phyloP scores from a whole-genome alignment of 2,888 invertebrate genomes.

The Seira sanloemensis region DNA sequence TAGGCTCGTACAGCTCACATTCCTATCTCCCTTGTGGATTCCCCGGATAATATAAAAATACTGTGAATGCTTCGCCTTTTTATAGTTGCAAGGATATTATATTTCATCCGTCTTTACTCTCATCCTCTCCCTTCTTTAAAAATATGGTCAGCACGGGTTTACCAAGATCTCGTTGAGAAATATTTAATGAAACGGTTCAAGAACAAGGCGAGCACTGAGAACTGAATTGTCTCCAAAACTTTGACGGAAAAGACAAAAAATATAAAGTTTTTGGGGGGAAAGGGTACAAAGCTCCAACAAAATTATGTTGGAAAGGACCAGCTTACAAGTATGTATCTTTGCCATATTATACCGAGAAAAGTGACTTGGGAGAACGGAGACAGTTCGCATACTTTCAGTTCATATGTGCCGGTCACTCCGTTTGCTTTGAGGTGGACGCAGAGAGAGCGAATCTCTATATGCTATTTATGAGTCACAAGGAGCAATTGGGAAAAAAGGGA shows the following conservation, averaged over 20 bases:
- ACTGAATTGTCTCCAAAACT: conserved; percentile 18
- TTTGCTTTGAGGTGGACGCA: background rate
- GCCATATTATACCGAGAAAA: background rate
- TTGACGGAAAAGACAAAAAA: background rate
- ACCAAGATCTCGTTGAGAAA: conserved; percentile 29
- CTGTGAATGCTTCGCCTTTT: conserved; percentile 13
- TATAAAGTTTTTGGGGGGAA: background rate
- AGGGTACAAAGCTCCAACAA: background rate
- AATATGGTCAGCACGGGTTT: background rate
- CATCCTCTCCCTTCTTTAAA: background rate
- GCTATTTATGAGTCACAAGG: conserved; percentile 41
- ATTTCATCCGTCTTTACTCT: background rate
- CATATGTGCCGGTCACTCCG: background rate
- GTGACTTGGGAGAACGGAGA: background rate
- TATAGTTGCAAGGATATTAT: background rate
- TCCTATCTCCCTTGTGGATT: conserved; percentile 47
- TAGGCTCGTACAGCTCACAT: conserved; percentile 23
- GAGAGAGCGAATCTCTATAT: conserved; percentile 9
- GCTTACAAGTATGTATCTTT: background rate
- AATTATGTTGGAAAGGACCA: background rate
- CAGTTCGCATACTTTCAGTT: conserved; percentile 14
- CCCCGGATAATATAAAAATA: conserved; percentile 48
- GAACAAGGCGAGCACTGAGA: conserved; percentile 29
- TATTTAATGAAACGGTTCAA: conserved; percentile 50
- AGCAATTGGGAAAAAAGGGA: conserved; percentile 51